Conservation (phyloP, 1,140 invertebrate species). For the Cydia strobilella region DNA sequence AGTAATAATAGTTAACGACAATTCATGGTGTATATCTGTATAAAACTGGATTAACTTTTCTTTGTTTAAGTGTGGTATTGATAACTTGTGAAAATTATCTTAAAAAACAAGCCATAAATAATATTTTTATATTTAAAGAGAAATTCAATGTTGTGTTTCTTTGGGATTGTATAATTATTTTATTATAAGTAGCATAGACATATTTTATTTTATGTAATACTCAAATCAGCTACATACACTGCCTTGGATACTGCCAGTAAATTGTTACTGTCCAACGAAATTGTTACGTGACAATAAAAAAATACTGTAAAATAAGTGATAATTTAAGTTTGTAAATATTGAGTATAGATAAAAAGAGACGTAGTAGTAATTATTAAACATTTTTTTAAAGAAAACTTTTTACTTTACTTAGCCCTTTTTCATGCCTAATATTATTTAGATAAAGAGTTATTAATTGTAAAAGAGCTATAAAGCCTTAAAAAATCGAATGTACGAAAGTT, state of each 20-base stretch:
- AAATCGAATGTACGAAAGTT: no score
- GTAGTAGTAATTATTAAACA: conserved; percentile 74
- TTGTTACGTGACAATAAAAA: conserved; percentile 52
- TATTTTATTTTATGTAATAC: conserved; percentile 53
- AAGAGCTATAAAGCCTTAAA: no score
- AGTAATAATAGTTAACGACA: no score
- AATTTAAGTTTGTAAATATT: conserved; percentile 75
- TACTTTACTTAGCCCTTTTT: not conserved
- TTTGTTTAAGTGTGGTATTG: no score
- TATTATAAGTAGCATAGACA: conserved; percentile 51
- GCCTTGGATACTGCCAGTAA: conserved; percentile 57
- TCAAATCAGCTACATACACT: conserved; percentile 72
- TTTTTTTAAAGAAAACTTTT: conserved; percentile 51
- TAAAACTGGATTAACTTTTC: no score
- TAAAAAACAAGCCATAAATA: not conserved
- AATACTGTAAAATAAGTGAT: conserved; percentile 50
- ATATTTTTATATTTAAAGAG: not conserved
- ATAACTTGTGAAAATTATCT: no score
- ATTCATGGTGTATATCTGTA: no score
- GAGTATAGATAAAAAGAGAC: conserved; percentile 76
- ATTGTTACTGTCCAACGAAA: conserved; percentile 27
- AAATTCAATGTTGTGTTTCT: conserved; percentile 56
- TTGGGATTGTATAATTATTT: conserved; percentile 59
- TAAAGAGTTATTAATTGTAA: no score
- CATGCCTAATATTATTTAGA: no score